Conservation (phyloP, 2,797 vertebrate species). For the Sciaenops ocellatus region DNA sequence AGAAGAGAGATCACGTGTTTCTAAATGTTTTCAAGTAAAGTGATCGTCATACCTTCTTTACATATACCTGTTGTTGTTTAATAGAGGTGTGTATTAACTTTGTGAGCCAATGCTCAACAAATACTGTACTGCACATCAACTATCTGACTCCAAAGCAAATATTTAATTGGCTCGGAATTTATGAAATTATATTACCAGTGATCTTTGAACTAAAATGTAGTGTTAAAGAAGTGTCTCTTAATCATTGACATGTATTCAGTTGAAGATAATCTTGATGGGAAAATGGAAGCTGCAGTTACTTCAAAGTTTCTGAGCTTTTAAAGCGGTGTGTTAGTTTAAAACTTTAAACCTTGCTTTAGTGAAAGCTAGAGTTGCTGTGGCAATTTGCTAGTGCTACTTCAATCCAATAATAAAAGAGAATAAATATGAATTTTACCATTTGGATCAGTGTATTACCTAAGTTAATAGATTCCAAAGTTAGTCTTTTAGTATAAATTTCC, state of each 20-base stretch:
- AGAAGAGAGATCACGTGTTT: neutral
- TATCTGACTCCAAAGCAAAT: conserved; percentile 1
- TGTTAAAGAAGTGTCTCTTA: neutral
- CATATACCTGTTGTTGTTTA: neutral
- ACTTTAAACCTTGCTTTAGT: neutral
- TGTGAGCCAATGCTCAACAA: neutral
- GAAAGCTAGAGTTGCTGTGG: neutral
- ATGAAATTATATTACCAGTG: neutral
- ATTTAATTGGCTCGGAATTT: conserved; percentile 5
- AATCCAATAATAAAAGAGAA: neutral
- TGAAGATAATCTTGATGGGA: neutral
- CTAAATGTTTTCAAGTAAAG: conserved; percentile 5
- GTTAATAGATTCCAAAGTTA: neutral
- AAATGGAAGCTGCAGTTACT: neutral
- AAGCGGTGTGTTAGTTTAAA: neutral
- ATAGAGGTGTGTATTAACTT: neutral
- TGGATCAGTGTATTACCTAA: neutral
- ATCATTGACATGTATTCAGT: neutral
- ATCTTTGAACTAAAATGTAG: conserved; percentile 21
- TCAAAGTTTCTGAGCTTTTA: neutral
- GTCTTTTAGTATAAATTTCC: neutral
- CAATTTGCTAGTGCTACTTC: neutral
- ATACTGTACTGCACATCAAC: too few species aligned
- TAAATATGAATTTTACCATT: neutral
- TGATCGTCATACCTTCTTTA: neutral